Base-by-base conservation (phyloP, 1,140 invertebrate genomes). In the Eumaeus atala region DNA sequence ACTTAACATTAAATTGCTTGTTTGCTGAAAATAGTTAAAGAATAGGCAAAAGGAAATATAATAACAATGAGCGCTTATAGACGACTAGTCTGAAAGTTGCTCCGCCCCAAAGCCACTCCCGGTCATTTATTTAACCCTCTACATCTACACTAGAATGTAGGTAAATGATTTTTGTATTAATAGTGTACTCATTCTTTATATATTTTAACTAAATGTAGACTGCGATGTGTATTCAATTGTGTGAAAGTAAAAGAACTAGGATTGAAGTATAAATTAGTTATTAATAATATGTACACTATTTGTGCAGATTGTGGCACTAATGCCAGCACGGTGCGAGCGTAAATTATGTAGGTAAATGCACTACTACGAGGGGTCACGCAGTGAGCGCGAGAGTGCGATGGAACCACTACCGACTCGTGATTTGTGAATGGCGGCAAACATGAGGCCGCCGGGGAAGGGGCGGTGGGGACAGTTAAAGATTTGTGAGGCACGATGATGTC, bases 351-450 rank as follows among this genome's bases (percentile, higher is more conserved):
- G 58, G 56, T 67, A 67, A 64, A 66, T 61, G 62, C 64, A 64
- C 59, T 69, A 61, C 9, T 38, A 51, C 42, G 64, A 69, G 64
- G 66, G 71, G 73, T 75, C 69, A 72, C 60, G 60, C 60, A 57
- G 33, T 56, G 61, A 60, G 52, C 58, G 58, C 55, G 64, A 55
- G 71, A 65, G 70, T 74, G 73, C 72, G 77, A 71, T 58, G 67
- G 60, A 74, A 77, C 64, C 51, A 56, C 65, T 64, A 70, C 59
- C 56, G 48, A 69, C 57, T 73, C 44, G 75, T 74, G 50, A 70
- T 62, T 80, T 78, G 75, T 83, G 79, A 83, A 83, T 83, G 79
- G 79, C 70, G 58, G 57, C 49, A 54, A 34, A 44, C 40, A 9
- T 12, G 40, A 59, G 49, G 59, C 47, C 28, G 56, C 49, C 58